Evolutionary conservation across 2,113 vertebrate genomes (phyloP), one percentile per base, ranked within the genome.

Genomic region (Hemiprocne comata): DNA sequence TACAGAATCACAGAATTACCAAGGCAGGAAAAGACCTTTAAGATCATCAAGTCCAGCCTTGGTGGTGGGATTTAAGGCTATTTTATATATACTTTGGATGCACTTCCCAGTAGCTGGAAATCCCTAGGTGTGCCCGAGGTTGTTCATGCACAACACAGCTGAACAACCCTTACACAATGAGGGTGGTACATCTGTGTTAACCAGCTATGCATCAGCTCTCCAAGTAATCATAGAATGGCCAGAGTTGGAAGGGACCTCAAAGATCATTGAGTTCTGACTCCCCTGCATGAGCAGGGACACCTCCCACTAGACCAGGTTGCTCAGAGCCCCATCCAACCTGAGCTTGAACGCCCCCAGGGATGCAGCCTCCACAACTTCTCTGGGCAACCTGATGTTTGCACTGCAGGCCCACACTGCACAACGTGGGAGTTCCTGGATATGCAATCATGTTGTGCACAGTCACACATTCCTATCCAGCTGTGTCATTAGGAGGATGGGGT

Each of bases 81-180:
- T 67, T 58, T 60, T 74, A 3, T 67, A 57, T 87, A 85, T 92
- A 33, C 25, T 85, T 81, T 61, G 85, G 15, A 62, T 33, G 26
- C 4, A 71, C 29, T 26, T 58, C 1, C 5, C 19, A 53, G 36
- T 55, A 71, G 46, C 33, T 81, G 38, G 53, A 85, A 85, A 75
- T 74, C 44, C 48, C 34, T 26, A 66, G 12, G 26, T 26, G 11
- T 54, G 31, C 31, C 40, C 18, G 36, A 31, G 24, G 54, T 90
- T 4, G 2, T n/a, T 67, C 0, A 0, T 44, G 67, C 26, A 72
- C 48, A 61, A 40, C 46, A 69, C 34, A 61, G 34, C 24, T 65
- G 48, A 78, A 72, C 13, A 73, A 33, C 14, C 34, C 26, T 83
- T 65, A 24, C 0, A 3, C 70, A 72, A 12, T 20, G 40, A 70